phyloP scores from a whole-genome alignment of 1,140 invertebrate genomes.

The Tetragnatha versicolor region DNA sequence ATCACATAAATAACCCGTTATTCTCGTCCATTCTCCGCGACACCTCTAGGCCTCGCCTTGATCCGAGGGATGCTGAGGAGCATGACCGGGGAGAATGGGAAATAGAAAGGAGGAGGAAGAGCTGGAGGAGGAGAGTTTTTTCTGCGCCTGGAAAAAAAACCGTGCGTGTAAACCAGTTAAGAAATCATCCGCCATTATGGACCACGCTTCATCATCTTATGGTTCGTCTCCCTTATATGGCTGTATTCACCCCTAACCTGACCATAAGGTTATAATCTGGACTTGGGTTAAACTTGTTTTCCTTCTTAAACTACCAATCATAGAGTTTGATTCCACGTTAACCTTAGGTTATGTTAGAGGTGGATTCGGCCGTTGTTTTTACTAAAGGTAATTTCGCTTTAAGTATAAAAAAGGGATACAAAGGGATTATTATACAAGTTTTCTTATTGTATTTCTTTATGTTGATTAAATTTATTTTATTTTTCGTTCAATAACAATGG shows the following conservation, averaged over 20 bases:
- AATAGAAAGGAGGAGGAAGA: conserved; percentile 27
- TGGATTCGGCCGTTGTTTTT: no score
- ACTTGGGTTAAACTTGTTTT: not conserved
- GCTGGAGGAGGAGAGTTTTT: not conserved
- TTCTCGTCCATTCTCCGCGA: conserved; percentile 29
- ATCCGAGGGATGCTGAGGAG: conserved; percentile 41
- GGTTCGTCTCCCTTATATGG: not conserved
- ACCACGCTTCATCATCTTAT: not conserved
- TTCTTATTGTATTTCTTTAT: no score
- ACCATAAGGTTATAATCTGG: not conserved
- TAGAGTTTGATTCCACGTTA: no score
- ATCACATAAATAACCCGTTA: conserved; percentile 55
- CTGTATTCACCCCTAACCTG: not conserved
- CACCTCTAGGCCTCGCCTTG: conserved; percentile 26
- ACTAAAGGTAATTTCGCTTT: no score
- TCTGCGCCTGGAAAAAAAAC: not conserved
- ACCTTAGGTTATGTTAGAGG: no score
- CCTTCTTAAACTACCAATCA: no score
- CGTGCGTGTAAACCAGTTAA: not conserved
- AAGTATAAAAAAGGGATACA: no score
- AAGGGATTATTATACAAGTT: no score
- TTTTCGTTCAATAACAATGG: no score
- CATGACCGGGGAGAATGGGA: conserved; percentile 27
- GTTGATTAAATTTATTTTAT: no score
- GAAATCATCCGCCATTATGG: not conserved